These are phyloP conservation scores for Psilopsiagon aurifrons DNA, from an alignment of 2,113 vertebrate species.

Conservation along the genomic window DNA sequence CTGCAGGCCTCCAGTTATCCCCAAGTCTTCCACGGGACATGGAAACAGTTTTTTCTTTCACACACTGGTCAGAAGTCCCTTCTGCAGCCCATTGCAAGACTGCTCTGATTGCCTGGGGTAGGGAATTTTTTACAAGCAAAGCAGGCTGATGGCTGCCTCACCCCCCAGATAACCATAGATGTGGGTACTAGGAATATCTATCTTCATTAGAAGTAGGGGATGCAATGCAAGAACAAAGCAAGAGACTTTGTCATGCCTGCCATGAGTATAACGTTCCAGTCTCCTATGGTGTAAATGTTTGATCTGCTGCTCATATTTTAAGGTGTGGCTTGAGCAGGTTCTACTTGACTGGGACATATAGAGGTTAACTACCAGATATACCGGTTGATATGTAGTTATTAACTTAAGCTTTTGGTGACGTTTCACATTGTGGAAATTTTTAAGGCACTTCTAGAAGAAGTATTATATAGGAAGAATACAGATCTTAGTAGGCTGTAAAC, in stretches of 20 bases:
- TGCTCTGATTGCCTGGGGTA: not conserved
- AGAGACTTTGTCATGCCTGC: not conserved
- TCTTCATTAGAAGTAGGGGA: not conserved
- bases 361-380: not conserved
- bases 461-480: not conserved
- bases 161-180: not conserved
- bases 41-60: not conserved
- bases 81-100: not conserved
- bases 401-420: not conserved
- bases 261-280: not conserved
- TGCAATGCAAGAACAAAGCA: not conserved
- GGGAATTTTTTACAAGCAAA: not conserved
- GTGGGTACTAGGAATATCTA: not conserved
- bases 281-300: not conserved
- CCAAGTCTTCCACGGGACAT: not conserved
- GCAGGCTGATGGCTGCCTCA: not conserved
- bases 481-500: not conserved
- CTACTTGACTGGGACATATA: not conserved
- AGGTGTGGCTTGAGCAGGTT: slow-evolving; percentile 12
- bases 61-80: not conserved
- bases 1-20: not conserved
- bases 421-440: not conserved
- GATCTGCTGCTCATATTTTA: not conserved
- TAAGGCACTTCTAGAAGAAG: not conserved
- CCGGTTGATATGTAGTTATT: not conserved